Evolutionary conservation across 37 sponge, comb jelly and placozoan species (phyloP), one percentile per base, ranked within the genome.

Genomic region (Theonella swinhoei): DNA sequence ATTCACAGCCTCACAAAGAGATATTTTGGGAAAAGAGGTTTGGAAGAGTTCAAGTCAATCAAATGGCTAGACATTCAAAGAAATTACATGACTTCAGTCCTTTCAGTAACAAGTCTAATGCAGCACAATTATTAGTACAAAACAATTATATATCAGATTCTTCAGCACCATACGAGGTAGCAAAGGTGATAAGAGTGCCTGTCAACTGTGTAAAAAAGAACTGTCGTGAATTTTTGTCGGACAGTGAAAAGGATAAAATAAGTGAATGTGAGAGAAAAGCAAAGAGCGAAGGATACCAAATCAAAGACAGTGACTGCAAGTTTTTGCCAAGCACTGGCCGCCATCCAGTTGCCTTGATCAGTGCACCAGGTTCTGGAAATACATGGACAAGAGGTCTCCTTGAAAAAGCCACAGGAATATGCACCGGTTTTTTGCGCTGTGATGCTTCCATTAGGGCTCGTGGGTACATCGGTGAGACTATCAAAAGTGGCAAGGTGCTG

Each of bases 351-450:
- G 90, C 86, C 58, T 75, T 90, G 64, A 76, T 78, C 39, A 85
- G 86, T 64, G 40, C 68, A 23, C 81, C 76, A 32, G 90, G 90
- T 1, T 83, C 85, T 38, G 90, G 90, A 3, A 90, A 90, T 63
- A 90, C 90, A 5, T 90, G 90, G 90, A 31, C 80, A 19, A 47
- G 90, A 26, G 69, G 70, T 1, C 70, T 91, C 22, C 47, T 91
- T n/a, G 83, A 91, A 64, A 70, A 54, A 25, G 42, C 79, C 34
- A 91, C 87, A 3, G 91, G 91, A 31, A 64, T 85, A 14, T 85
- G 69, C 59, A 80, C 86, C n/a, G 91, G 91, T 0, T 79, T 74
- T 35, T 20, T 85, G 1, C 80, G 80, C 34, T 90, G 90, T 75
- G 90, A 90, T 47, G 20, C 29, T 34, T 38, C 36, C 25, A 34